These are phyloP conservation scores for Campaea margaritaria DNA, from an alignment of 2,888 invertebrate genomes.

Conservation along the genomic window DNA sequence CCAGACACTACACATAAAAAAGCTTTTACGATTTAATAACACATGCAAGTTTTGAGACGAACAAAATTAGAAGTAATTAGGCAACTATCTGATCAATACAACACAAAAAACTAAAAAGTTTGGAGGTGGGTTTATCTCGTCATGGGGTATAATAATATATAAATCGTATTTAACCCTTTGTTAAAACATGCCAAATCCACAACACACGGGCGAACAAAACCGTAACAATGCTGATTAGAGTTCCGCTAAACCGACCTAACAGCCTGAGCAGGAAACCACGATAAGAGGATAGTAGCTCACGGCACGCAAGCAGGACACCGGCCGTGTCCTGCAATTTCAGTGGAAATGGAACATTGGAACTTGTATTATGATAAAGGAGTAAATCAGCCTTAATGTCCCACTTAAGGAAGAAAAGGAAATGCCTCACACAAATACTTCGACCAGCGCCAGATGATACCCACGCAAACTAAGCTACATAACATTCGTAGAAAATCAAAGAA, in stretches of 20 bases:
- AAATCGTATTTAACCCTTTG: too few relatives aligned
- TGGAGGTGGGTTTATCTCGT: too few relatives aligned
- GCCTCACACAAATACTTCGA: background rate
- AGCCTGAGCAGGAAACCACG: constrained; percentile 21
- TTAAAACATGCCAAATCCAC: background rate
- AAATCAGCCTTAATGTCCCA: constrained; percentile 5
- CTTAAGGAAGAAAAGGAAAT: background rate
- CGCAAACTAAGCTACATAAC: too few relatives aligned
- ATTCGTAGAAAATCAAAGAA: background rate
- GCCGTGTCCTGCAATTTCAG: constrained; percentile 8
- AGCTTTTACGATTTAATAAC: too few relatives aligned
- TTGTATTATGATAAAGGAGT: constrained; percentile 14
- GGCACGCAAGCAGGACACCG: constrained; percentile 2
- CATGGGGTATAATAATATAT: too few relatives aligned
- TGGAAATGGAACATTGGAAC: constrained; percentile 10
- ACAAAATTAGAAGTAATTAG: too few relatives aligned
- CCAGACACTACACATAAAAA: too few relatives aligned
- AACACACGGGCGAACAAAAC: background rate
- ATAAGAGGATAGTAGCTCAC: constrained; percentile 11
- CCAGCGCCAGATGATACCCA: background rate
- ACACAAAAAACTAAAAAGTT: too few relatives aligned
- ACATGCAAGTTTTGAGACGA: too few relatives aligned
- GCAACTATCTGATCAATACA: too few relatives aligned
- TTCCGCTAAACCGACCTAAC: background rate
- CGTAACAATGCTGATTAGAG: constrained; percentile 2